phyloP scores from a whole-genome alignment of 2,888 invertebrate species.

The Drosophila lutescens region DNA sequence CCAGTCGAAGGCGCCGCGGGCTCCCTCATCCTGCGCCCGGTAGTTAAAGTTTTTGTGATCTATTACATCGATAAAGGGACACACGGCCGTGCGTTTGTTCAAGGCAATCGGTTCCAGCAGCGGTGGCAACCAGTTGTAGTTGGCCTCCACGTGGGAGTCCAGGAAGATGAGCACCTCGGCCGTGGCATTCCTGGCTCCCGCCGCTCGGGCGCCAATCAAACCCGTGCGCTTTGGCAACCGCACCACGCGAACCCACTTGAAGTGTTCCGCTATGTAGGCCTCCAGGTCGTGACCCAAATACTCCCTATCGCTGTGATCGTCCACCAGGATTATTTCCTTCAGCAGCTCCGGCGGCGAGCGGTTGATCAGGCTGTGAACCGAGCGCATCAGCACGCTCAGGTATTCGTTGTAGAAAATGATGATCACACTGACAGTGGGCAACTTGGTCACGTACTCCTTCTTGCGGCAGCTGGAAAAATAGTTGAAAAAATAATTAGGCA shows the following conservation, averaged over 20 bases:
- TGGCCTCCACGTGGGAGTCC: constrained; percentile 96
- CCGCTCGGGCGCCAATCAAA: constrained; percentile 93
- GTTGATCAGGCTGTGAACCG: constrained; percentile 91
- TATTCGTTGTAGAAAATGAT: constrained; percentile 98
- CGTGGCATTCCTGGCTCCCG: constrained; percentile 91
- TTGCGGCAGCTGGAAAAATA: constrained; percentile 68
- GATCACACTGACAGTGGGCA: constrained; percentile 93
- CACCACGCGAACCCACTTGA: constrained; percentile 91
- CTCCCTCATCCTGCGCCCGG: constrained; percentile 97
- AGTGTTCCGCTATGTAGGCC: constrained; percentile 88
- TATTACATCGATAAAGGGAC: constrained; percentile 98
- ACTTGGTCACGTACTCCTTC: constrained; percentile 76
- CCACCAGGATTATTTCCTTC: constrained; percentile 95
- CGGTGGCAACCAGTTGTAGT: constrained; percentile 96
- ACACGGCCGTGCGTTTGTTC: constrained; percentile 94
- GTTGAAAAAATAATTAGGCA: not conserved
- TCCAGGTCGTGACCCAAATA: constrained; percentile 90
- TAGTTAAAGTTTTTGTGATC: constrained; percentile 96
- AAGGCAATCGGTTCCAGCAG: constrained; percentile 94
- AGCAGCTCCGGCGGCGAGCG: constrained; percentile 92
- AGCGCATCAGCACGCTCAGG: constrained; percentile 93
- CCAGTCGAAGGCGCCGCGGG: constrained; percentile 98
- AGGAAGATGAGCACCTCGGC: constrained; percentile 94
- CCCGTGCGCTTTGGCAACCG: constrained; percentile 91
- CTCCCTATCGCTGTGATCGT: constrained; percentile 93